Evolutionary conservation across 2,797 vertebrate genomes (phyloP).

Genomic region (Furcifer pardalis): DNA sequence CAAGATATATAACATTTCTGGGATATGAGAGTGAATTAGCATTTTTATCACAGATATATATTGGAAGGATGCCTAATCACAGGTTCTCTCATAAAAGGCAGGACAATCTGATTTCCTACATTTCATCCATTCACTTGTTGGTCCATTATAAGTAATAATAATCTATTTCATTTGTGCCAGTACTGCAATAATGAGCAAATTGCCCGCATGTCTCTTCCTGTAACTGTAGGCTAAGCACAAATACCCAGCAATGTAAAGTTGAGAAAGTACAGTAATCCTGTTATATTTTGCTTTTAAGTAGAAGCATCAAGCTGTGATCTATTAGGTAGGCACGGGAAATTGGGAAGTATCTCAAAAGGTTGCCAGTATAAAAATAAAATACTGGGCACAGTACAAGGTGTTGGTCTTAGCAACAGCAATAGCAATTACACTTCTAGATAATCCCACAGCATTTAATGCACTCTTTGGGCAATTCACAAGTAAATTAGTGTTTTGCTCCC

Average conservation of each 20-base stretch:
- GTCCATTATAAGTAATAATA: not conserved
- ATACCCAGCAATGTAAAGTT: not conserved
- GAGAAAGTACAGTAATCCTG: constrained; percentile 14
- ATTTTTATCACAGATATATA: not conserved
- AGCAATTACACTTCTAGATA: no score
- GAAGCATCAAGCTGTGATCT: not conserved
- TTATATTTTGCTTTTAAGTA: not conserved
- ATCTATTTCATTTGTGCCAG: not conserved
- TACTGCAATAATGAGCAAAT: accelerated
- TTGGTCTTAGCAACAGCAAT: no score
- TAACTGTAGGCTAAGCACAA: accelerated
- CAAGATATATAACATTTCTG: constrained; percentile 30
- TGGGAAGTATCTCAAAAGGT: not conserved
- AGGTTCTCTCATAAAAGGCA: not conserved
- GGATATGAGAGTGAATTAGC: constrained; percentile 19
- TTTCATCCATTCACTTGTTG: not conserved
- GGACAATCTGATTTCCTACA: not conserved
- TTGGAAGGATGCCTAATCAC: not conserved
- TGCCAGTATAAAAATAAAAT: no score
- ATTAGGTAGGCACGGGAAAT: not conserved
- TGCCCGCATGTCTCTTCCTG: not conserved
- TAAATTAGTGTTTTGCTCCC: no score
- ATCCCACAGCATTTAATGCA: no score
- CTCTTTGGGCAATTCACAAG: no score
- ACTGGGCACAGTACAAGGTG: no score